Evolutionary conservation across 2,888 invertebrate genomes (phyloP), one percentile per base, ranked within the genome.

Genomic region (Schizotus pectinicornis): DNA sequence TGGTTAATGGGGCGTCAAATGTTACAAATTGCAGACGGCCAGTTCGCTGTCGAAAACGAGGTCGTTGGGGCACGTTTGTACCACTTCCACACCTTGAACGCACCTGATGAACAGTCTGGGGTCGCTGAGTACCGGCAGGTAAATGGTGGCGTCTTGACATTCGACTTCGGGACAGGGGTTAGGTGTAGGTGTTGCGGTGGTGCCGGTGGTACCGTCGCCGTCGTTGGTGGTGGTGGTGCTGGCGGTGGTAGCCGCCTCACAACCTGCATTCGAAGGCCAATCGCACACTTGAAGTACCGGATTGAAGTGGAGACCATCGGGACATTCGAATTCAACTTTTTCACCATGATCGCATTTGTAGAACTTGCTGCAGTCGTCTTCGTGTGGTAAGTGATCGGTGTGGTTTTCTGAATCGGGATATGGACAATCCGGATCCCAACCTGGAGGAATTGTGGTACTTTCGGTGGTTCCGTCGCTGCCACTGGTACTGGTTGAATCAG

Each of bases 311-410:
- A 65, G 38, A 6, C 52, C 60, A 8, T 37, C 58, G 0, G 67
- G 56, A 43, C 69, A 69, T 31, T 45, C 39, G 32, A 65, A 61
- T 6, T 56, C 51, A 12, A 60, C 54, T 7, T 63, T 49, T 11
- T 50, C 48, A 11, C 66, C 67, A 35, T 67, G 62, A 22, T 64
- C 62, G 36, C 69, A 69, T 48, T 67, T 61, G 61, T 66, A 69
- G 48, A 64, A 69, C 50, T 67, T 69, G 8, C 63, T 59, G 35
- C 67, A 69, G 35, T 67, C 69, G 32, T 37, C 47, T 59, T 65
- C 62, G 38, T 67, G 65, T 7, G 62, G 62, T 3, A 67, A 53
- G 35, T 61, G 61, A 8, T 60, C 64, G 35, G 58, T 58, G n/a
- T 53, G 35, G 32, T 52, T 56, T 3, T 41, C 5, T 9, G 39